These are phyloP conservation scores for Penaeus japonicus DNA, from an alignment of 1,140 invertebrate genomes.

Conservation along the genomic window DNA sequence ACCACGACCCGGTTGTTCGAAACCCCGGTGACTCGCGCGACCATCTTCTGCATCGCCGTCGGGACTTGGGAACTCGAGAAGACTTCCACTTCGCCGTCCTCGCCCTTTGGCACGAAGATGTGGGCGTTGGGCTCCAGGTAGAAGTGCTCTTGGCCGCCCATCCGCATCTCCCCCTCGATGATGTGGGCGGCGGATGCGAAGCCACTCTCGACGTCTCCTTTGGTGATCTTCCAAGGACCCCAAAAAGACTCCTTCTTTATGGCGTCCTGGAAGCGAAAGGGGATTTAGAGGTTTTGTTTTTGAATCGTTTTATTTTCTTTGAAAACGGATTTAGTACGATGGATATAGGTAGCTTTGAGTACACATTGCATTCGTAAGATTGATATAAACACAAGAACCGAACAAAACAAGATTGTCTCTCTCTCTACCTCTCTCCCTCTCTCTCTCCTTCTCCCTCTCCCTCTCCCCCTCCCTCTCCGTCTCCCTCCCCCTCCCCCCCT, in stretches of 20 bases:
- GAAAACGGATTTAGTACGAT: too few species aligned
- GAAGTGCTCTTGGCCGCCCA: slow-evolving; percentile 95
- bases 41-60: slow-evolving; percentile 73
- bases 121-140: slow-evolving; percentile 87
- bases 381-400: too few species aligned
- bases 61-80: slow-evolving; percentile 85
- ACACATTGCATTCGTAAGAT: too few species aligned
- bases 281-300: too few species aligned
- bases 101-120: slow-evolving; percentile 75
- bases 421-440: too few species aligned
- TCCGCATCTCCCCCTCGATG: slow-evolving; percentile 78
- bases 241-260: slow-evolving; percentile 76
- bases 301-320: too few species aligned
- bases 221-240: neutral
- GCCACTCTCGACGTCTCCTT: slow-evolving; percentile 75
- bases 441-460: too few species aligned
- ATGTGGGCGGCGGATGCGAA: slow-evolving; percentile 73
- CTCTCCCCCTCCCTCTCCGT: too few species aligned
- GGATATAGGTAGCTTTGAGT: too few species aligned
- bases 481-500: too few species aligned
- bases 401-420: too few species aligned
- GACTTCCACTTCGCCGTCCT: slow-evolving; percentile 85
- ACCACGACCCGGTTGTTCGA: slow-evolving; percentile 79
- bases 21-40: slow-evolving; percentile 77
- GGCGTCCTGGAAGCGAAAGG: slow-evolving; percentile 71